phyloP scores from a whole-genome alignment of 2,888 invertebrate species.

The Andrena bucephala region DNA sequence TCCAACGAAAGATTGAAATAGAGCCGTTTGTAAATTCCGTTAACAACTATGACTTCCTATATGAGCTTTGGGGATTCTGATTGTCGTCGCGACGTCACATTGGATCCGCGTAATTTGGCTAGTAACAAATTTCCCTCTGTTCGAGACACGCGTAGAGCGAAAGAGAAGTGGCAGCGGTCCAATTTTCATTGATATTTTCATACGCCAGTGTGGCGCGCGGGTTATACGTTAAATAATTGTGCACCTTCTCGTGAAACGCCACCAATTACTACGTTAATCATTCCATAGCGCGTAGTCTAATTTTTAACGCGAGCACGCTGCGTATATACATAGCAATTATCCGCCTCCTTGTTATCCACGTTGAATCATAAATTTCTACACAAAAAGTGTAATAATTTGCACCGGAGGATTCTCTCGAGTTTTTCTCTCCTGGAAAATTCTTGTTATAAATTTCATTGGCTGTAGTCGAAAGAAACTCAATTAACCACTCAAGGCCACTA shows the following conservation, averaged over 20 bases:
- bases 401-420: too few relatives aligned
- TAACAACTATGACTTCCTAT: neutral
- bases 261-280: constrained; percentile 29
- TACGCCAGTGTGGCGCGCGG: constrained; percentile 9
- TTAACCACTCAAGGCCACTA: too few relatives aligned
- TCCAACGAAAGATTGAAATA: neutral
- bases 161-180: constrained; percentile 46
- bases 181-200: constrained; percentile 60
- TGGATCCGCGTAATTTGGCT: constrained; percentile 52
- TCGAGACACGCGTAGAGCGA: constrained; percentile 10
- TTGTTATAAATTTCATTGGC: too few relatives aligned
- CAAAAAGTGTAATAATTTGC: too few relatives aligned
- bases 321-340: constrained; percentile 5
- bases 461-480: too few relatives aligned
- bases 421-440: too few relatives aligned
- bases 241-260: constrained; percentile 23
- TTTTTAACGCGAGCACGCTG: constrained; percentile 2
- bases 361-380: too few relatives aligned
- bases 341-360: neutral
- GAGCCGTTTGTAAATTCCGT: constrained; percentile 21
- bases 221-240: constrained; percentile 29
- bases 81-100: constrained; percentile 34
- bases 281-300: constrained; percentile 14
- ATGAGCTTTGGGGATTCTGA: constrained; percentile 21
- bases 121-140: constrained; percentile 40